Conservation (phyloP, 2,797 vertebrate genomes). For the Phoxinus dragarum region DNA sequence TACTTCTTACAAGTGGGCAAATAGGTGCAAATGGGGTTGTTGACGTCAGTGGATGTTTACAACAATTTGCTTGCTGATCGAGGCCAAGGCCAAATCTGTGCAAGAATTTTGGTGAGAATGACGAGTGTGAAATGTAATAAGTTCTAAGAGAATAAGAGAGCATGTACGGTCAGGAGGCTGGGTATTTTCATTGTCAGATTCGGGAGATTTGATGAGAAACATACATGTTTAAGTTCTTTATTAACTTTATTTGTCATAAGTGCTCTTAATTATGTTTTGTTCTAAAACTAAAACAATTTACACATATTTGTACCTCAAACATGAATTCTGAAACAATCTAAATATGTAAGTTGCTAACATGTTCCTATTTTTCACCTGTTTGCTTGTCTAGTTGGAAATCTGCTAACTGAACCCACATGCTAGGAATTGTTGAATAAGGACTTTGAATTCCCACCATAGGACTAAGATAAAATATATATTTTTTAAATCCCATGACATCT, state of each 20-base stretch:
- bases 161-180: conserved; percentile 2
- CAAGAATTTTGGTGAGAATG: conserved; percentile 1
- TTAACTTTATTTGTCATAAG: too few relatives aligned
- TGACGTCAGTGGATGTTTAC: conserved; percentile 51
- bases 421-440: background rate
- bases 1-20: conserved; percentile 21
- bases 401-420: background rate
- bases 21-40: conserved; percentile 44
- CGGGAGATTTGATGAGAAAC: conserved; percentile 12
- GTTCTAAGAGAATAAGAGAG: background rate
- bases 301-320: background rate
- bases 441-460: background rate
- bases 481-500: conserved; percentile 12
- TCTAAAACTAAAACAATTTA: background rate
- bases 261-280: background rate
- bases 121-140: background rate
- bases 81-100: conserved; percentile 26
- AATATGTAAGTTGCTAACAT: too few relatives aligned
- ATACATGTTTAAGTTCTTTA: conserved; percentile 8
- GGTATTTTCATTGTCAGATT: conserved; percentile 15
- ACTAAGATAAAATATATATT: background rate
- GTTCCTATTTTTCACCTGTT: background rate
- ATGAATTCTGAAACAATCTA: background rate
- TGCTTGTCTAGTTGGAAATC: background rate
- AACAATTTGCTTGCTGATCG: conserved; percentile 39